A percentile compares a stretch with the other conserved stretches of the same genome.
Evolutionary conservation across 2,113 vertebrate species (phyloP).

Genomic region (Hydrolagus affinis): DNA sequence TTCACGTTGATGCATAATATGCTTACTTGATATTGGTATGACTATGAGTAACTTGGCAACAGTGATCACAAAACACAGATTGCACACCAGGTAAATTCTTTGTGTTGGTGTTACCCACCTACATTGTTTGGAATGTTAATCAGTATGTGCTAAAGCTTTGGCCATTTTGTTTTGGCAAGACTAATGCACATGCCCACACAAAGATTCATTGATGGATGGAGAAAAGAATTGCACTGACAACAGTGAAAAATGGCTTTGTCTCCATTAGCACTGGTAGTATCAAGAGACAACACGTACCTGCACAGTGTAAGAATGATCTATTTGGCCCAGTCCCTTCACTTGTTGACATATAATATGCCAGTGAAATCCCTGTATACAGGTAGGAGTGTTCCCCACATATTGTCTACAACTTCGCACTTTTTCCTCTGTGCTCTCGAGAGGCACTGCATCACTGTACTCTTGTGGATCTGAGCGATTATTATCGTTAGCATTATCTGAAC

Average conservation of each 20-base stretch:
- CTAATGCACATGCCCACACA: not conserved
- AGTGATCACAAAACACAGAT: not conserved
- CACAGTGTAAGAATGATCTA: conserved; percentile 4
- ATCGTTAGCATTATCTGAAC: too few species aligned
- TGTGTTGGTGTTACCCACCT: not conserved
- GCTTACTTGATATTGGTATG: too few species aligned
- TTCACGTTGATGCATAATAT: too few species aligned
- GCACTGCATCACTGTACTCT: not conserved
- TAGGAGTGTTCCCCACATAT: not conserved
- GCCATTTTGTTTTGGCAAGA: not conserved
- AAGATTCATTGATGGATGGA: not conserved
- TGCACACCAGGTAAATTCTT: not conserved
- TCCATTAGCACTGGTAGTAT: not conserved
- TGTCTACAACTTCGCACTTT: not conserved
- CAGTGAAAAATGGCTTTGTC: conserved; percentile 12
- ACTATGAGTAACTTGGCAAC: too few species aligned
- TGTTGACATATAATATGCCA: conserved; percentile 12
- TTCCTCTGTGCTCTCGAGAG: not conserved
- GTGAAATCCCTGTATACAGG: not conserved
- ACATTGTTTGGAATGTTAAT: not conserved
- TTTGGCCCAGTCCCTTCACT: not conserved
- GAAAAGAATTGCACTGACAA: conserved; percentile 12
- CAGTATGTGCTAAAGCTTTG: not conserved
- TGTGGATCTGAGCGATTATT: too few species aligned
- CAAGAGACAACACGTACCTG: not conserved